These are phyloP conservation scores for Stichodactyla helianthus DNA, from an alignment of 64 coral and sea anemone genomes.

Conservation along the genomic window DNA sequence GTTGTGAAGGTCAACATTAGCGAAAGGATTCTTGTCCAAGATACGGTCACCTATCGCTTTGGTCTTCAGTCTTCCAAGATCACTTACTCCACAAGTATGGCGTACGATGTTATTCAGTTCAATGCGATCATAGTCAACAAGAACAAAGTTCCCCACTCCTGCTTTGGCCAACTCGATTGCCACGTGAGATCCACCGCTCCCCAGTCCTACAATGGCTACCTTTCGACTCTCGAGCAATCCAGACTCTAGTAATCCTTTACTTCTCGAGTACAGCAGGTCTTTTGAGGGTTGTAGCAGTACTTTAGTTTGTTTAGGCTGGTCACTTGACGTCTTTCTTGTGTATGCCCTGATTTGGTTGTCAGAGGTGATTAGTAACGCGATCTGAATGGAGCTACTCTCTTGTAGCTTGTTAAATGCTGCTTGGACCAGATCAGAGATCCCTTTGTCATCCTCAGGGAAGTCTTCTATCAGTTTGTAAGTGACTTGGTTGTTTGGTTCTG, in stretches of 20 bases:
- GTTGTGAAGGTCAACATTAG: slow-evolving; percentile 39
- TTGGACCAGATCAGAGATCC: slow-evolving; percentile 1
- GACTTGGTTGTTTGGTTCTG: slow-evolving; percentile 18
- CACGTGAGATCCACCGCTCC: slow-evolving; percentile 73
- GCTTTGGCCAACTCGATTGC: slow-evolving; percentile 83
- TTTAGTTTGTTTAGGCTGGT: slow-evolving; percentile 18
- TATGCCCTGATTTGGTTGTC: slow-evolving; percentile 23
- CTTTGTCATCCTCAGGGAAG: slow-evolving; percentile 18
- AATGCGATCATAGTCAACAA: slow-evolving; percentile 79
- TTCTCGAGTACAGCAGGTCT: slow-evolving; percentile 67
- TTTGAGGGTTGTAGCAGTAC: slow-evolving; percentile 69
- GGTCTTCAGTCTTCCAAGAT: slow-evolving; percentile 79
- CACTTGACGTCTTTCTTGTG: slow-evolving; percentile 13
- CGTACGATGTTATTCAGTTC: slow-evolving; percentile 79
- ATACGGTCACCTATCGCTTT: slow-evolving; percentile 70
- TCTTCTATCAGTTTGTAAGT: slow-evolving; percentile 36
- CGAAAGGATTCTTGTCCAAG: slow-evolving; percentile 77
- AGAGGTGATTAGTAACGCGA: slow-evolving; percentile 40
- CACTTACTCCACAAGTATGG: slow-evolving; percentile 69
- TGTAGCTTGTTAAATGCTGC: not conserved
- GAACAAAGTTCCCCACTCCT: slow-evolving; percentile 68
- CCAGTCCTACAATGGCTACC: slow-evolving; percentile 67
- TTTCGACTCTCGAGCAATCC: slow-evolving; percentile 57
- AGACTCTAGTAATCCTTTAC: slow-evolving; percentile 49
- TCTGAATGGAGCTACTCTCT: slow-evolving; percentile 14